phyloP scores from a whole-genome alignment of 1,140 invertebrate genomes.

The Cydia strobilella region DNA sequence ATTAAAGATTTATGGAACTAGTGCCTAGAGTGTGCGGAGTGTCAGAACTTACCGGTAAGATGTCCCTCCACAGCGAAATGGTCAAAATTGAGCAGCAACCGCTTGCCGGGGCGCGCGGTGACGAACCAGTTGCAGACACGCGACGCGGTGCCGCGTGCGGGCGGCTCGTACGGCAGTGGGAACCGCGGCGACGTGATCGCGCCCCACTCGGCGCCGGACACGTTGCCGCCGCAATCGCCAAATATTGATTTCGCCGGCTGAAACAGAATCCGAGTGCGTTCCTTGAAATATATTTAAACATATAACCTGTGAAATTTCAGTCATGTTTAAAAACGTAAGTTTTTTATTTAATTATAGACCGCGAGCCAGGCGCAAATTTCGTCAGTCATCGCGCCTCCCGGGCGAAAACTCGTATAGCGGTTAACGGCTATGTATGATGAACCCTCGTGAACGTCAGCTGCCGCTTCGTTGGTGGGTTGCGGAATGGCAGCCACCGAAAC shows the following conservation, averaged over 20 bases:
- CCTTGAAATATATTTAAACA: no score
- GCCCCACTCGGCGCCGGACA: slow-evolving; percentile 91
- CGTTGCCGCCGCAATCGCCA: slow-evolving; percentile 95
- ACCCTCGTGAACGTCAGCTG: no score
- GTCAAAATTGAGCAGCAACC: slow-evolving; percentile 93
- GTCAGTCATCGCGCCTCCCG: no score
- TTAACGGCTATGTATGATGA: no score
- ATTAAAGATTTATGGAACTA: no score
- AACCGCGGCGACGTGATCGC: slow-evolving; percentile 94
- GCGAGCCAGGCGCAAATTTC: no score
- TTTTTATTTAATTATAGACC: no score
- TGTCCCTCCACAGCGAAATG: slow-evolving; percentile 94
- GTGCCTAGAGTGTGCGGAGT: slow-evolving; percentile 20
- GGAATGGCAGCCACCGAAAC: no score
- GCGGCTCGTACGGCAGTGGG: slow-evolving; percentile 91
- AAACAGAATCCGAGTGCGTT: slow-evolving; percentile 9
- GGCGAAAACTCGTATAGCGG: no score
- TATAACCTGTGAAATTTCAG: no score
- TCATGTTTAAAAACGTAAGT: no score
- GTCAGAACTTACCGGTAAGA: slow-evolving; percentile 83
- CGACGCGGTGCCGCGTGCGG: slow-evolving; percentile 86
- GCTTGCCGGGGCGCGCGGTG: slow-evolving; percentile 88
- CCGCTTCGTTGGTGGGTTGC: no score
- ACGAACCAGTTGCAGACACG: slow-evolving; percentile 96
- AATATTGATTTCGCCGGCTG: slow-evolving; percentile 92